Base-by-base conservation (phyloP, 2,888 invertebrate genomes). In the Yponomeuta plumbellus region DNA sequence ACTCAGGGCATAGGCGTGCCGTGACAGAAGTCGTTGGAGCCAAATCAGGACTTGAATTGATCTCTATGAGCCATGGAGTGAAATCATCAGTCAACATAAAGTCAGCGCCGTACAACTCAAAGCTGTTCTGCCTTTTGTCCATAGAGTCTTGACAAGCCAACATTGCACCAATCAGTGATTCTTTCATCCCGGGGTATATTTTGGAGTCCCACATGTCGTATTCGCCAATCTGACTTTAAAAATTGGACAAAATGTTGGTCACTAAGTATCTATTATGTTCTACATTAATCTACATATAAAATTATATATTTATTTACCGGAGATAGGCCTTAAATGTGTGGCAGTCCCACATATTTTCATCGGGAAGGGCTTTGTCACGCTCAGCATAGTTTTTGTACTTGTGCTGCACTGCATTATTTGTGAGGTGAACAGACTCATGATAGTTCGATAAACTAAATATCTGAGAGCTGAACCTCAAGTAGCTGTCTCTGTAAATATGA, bases 341-440 rank as follows among this genome's bases (percentile, higher is more conserved):
- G 79, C 95, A 94, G 74, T 97, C 97, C 98, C 98, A 98, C 98
- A 98, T 98, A 80, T 98, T 98, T 78, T 98, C 97, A 66, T 93
- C 92, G 0, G 98, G 98, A 66, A 98, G 85, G 1, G 94, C 92
- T 77, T 95, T 93, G 83, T 96, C 94, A 69, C 96, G 89, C 68
- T 95, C 93, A 1, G 91, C 92, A 67, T 83, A 92, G 75, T 96
- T 96, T 71, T 94, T 93, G 77, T 98, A 98, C 81, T 96, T 96
- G 75, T 96, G 95, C 83, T 98, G 98, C 39, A 98, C 95, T 6
- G 98, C 97, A 84, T 98, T 96, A 88, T 98, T 98, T 57, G 97
- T 97, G 63, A 98, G 89, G 85, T 98, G 98, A 61, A 98, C 94
- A 0, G 96, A 97, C 88, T 98, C 98, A 79, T 98, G 97, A 75